phyloP scores from a whole-genome alignment of 2,113 vertebrate genomes.

The Ciconia maguari region DNA sequence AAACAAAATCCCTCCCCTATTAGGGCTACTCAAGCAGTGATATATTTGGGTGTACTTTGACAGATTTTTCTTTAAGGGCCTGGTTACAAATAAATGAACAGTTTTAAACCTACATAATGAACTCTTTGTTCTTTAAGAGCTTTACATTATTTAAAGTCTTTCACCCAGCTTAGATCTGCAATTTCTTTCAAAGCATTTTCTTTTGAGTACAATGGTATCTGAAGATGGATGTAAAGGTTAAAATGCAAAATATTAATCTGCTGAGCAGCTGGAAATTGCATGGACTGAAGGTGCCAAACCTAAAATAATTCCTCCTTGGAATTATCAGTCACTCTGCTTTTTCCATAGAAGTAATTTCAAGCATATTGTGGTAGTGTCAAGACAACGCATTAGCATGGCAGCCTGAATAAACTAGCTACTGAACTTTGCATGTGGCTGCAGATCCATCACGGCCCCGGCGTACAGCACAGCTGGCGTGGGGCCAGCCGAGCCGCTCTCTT shows the following conservation, averaged over 20 bases:
- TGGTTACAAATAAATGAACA: constrained; percentile 6
- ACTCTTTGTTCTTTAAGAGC: background rate
- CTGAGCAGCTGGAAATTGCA: background rate
- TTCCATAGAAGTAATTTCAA: background rate
- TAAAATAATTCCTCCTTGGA: background rate
- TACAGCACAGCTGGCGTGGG: background rate
- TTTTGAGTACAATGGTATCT: background rate
- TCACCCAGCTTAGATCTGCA: background rate
- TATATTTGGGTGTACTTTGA: background rate
- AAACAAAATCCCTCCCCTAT: background rate
- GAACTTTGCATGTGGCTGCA: background rate
- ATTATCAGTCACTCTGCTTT: background rate
- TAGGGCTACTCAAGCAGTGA: background rate
- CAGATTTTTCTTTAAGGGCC: background rate
- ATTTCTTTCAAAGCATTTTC: background rate
- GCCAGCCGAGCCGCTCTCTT: background rate
- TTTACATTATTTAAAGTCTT: constrained; percentile 24
- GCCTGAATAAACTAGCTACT: background rate
- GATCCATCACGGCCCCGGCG: background rate
- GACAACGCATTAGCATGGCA: background rate
- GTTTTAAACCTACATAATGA: constrained; percentile 31
- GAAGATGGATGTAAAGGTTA: constrained; percentile 20
- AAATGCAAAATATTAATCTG: constrained; percentile 15
- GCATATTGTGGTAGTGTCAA: background rate
- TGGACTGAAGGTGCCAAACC: background rate